Evolutionary conservation across 2,797 vertebrate genomes (phyloP).

Genomic region (Meda fulgida): DNA sequence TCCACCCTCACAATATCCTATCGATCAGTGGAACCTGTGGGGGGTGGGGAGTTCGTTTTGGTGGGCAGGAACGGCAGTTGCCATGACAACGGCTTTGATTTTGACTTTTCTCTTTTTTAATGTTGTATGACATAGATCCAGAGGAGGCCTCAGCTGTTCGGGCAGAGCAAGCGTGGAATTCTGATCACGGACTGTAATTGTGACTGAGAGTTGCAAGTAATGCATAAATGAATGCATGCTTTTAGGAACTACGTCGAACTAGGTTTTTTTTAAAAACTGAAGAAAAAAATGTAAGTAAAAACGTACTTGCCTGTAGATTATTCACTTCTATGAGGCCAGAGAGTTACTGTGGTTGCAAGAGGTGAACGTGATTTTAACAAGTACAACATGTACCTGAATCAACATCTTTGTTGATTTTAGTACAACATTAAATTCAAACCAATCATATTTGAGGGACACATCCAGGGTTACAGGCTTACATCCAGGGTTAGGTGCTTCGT

Average conservation of each 20-base stretch:
- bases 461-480: too few relatives aligned
- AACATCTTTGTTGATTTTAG: too few relatives aligned
- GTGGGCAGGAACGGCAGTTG: constrained; percentile 70
- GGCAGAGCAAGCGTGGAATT: neutral
- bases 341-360: too few relatives aligned
- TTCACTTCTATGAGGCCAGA: too few relatives aligned
- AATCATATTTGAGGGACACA: too few relatives aligned
- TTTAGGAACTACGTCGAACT: neutral
- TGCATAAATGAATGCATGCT: neutral
- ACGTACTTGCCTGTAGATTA: too few relatives aligned
- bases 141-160: constrained; percentile 37
- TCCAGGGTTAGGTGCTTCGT: too few relatives aligned
- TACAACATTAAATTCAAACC: too few relatives aligned
- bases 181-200: neutral
- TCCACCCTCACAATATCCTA: constrained; percentile 68
- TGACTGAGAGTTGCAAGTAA: neutral
- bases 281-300: neutral
- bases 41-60: constrained; percentile 34
- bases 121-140: constrained; percentile 63
- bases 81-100: constrained; percentile 80
- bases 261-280: neutral
- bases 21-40: constrained; percentile 82
- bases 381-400: too few relatives aligned
- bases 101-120: constrained; percentile 60
- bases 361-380: too few relatives aligned